phyloP scores from a whole-genome alignment of 2,797 vertebrate species.

The Coregonus sp. region DNA sequence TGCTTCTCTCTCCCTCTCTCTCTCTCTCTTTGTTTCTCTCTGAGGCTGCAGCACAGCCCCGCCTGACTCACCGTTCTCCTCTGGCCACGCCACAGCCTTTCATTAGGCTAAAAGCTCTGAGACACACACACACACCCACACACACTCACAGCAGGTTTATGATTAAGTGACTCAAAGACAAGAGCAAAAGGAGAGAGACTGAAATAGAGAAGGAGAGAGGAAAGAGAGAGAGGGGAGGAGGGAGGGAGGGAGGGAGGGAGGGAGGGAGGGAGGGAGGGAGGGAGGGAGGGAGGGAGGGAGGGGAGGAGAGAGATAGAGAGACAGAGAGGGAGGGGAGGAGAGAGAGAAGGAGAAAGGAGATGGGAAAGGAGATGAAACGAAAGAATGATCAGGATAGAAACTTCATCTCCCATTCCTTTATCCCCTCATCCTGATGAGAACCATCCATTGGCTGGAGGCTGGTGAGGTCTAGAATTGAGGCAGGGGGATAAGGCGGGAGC shows the following conservation, averaged over 20 bases:
- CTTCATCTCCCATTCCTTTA: too few relatives aligned
- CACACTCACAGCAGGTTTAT: constrained; percentile 50
- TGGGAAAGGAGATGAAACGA: too few relatives aligned
- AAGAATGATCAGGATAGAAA: too few relatives aligned
- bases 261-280: too few relatives aligned
- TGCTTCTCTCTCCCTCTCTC: background rate
- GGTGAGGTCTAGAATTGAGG: background rate
- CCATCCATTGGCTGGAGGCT: background rate
- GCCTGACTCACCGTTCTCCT: constrained; percentile 54
- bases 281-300: background rate
- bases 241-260: too few relatives aligned
- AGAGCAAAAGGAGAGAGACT: constrained; percentile 21
- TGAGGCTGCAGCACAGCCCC: constrained; percentile 65
- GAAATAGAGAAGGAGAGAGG: constrained; percentile 25
- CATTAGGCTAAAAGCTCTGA: constrained; percentile 73
- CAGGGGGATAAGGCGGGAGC: too few relatives aligned
- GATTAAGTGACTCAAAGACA: constrained; percentile 32
- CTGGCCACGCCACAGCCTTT: constrained; percentile 58
- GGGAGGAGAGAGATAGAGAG: too few relatives aligned
- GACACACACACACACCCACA: constrained; percentile 34
- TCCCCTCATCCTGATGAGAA: too few relatives aligned
- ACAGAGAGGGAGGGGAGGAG: too few relatives aligned
- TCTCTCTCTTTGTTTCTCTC: constrained; percentile 39
- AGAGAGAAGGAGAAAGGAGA: too few relatives aligned
- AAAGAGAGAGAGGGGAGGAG: background rate